Evolutionary conservation across 2,888 invertebrate species (phyloP), one percentile per base, ranked within the genome.

Genomic region (Acronicta psi): DNA sequence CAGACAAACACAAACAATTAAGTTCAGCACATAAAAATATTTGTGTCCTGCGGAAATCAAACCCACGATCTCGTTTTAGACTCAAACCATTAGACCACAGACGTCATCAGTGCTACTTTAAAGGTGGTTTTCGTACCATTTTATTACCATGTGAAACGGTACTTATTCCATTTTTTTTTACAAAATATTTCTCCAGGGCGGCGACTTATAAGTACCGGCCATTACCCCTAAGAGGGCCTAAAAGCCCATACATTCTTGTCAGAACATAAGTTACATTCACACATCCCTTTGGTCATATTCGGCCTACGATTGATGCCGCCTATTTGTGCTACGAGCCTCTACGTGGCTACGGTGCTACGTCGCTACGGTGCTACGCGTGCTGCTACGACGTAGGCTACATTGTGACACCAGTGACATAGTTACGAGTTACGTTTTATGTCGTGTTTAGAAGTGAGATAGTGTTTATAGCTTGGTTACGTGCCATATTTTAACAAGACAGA

Each of bases 271-370:
- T 46, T 20, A 57, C 49, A 41, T 57, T 51, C 43, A 45, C 54
- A 67, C 52, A 55, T 44, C 14, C 56, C 62, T 31, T 7, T 17
- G 59, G 56, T n/a, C 59, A 57, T 54, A 57, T 71, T 55, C 40
- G 44, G 29, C 4, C 41, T 37, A 58, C 59, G 57, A 72, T 71
- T 44, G 59, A 67, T 63, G 55, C 17, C 46, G 42, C 34, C 63
- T 43, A 75, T 63, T 68, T 51, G 44, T 34, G 56, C 60, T 59
- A 73, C 49, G 54, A 14, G 37, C 9, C 34, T 41, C 62, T 54
- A 59, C 62, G 62, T 45, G 18, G 47, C 55, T 46, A 55, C 52
- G 51, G 10, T 9, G 44, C 44, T 44, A 53, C 44, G 23, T 2
- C 3, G 52, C 47, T 68, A 70, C 62, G 59, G 34, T 2, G 46